Percentiles rank a stretch among this genome's conserved stretches.
Evolutionary conservation across 1,140 invertebrate species (phyloP).

Genomic region (Procambarus virginalis): DNA sequence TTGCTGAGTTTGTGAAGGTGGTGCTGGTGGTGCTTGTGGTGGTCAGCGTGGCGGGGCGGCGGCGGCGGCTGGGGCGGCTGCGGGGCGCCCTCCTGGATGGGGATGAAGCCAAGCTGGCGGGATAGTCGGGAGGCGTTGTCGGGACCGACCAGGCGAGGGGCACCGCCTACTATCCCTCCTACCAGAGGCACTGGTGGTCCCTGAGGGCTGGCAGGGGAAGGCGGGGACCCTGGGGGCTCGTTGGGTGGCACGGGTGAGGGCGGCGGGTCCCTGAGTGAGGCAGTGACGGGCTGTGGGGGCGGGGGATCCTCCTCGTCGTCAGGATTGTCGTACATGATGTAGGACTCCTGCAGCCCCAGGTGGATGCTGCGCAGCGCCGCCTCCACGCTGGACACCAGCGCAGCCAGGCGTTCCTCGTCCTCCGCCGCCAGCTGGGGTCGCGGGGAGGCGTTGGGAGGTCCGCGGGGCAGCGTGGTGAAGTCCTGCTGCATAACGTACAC

Average conservation of each 20-base stretch:
- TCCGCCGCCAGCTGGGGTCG: constrained; percentile 21
- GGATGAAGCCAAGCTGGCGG: constrained; percentile 66
- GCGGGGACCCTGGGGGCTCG: constrained; percentile 51
- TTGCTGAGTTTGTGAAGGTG: constrained; percentile 67
- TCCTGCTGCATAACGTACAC: constrained; percentile 67
- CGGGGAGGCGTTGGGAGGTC: constrained; percentile 3
- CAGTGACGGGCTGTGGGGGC: constrained; percentile 64
- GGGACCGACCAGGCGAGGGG: constrained; percentile 59
- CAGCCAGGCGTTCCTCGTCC: constrained; percentile 52
- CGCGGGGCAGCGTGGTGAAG: constrained; percentile 63
- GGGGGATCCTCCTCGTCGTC: constrained; percentile 62
- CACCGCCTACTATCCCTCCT: constrained; percentile 1
- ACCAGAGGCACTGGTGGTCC: background rate
- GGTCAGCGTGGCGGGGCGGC: constrained; percentile 17
- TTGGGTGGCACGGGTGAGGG: constrained; percentile 65
- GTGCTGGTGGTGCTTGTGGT: constrained; percentile 41
- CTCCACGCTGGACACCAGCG: constrained; percentile 61
- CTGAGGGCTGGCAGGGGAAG: constrained; percentile 44
- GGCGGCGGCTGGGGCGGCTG: constrained; percentile 52
- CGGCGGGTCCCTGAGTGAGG: constrained; percentile 62
- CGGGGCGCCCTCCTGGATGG: constrained; percentile 65
- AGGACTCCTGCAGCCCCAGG: constrained; percentile 66
- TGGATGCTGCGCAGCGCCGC: constrained; percentile 63
- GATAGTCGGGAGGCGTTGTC: constrained; percentile 66
- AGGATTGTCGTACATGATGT: constrained; percentile 65